These are phyloP conservation scores for Rugalucina vietnamica DNA, from an alignment of 2,888 invertebrate genomes.

Conservation along the genomic window DNA sequence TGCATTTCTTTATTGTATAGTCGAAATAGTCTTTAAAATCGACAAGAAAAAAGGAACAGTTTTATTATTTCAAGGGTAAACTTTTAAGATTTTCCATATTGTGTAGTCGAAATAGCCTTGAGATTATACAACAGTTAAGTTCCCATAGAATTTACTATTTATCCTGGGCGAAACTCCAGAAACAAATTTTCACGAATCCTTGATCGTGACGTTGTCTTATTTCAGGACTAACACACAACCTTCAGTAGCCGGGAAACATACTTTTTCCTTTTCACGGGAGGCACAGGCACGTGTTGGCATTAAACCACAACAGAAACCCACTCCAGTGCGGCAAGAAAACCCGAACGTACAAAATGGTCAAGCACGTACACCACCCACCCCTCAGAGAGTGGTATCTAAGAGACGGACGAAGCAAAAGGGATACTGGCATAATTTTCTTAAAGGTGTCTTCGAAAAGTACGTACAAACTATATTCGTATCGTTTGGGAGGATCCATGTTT, in stretches of 20 bases:
- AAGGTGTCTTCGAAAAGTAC: slow-evolving; percentile 76
- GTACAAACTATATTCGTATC: slow-evolving; percentile 33
- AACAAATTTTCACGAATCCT: too few relatives aligned
- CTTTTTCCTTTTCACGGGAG: slow-evolving; percentile 19
- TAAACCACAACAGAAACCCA: slow-evolving; percentile 11
- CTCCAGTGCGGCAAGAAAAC: neutral
- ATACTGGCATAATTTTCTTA: slow-evolving; percentile 75
- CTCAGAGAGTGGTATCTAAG: slow-evolving; percentile 53
- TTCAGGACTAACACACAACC: neutral
- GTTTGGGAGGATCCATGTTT: too few relatives aligned
- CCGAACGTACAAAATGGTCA: neutral
- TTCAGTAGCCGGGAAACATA: neutral
- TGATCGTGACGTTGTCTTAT: too few relatives aligned
- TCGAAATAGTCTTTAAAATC: too few relatives aligned
- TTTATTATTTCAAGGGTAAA: too few relatives aligned
- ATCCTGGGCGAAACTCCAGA: too few relatives aligned
- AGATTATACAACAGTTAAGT: too few relatives aligned
- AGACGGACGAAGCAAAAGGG: slow-evolving; percentile 70
- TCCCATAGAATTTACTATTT: too few relatives aligned
- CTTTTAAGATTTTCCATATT: too few relatives aligned
- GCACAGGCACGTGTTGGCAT: slow-evolving; percentile 28
- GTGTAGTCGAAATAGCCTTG: too few relatives aligned
- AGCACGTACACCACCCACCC: neutral
- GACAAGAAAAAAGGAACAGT: too few relatives aligned
- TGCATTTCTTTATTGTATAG: too few relatives aligned